Evolutionary conservation across 2,797 vertebrate species (phyloP), one percentile per base, ranked within the genome.

Genomic region (Synaphobranchus kaupii): DNA sequence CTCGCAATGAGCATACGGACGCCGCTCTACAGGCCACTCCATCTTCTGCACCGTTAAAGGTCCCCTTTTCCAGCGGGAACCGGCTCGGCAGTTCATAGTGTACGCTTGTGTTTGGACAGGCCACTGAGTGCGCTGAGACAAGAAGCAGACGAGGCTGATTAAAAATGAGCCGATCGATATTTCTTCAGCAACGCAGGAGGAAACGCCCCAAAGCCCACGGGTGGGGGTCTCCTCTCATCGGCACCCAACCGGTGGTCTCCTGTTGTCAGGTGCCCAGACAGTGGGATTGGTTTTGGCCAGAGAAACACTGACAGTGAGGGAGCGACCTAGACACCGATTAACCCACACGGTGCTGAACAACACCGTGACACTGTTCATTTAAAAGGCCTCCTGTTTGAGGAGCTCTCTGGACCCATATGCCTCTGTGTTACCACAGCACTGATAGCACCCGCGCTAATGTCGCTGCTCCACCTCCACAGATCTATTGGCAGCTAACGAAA

Each of bases 241-340:
- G 5, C 31, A 39, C 22, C 39, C 58, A 13, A 25, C 34, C 10
- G 13, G 20, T 44, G 56, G 54, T 66, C 58, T 63, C 44, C 56
- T 83, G 82, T 31, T 56, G 47, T 15, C 56, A 58, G 52, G 28
- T 63, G 12, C 5, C 39, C 34, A 22, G 39, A 44, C 58, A 44
- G 34, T 25, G 15, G 39, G 58, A 54, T 13, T 63, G 58, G n/a
- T 13, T 13, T 0, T 1, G 50, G 48, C 8, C n/a, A 31, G 52
- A 83, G 47, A 34, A 13, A 48, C 54, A 84, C 54, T 58, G 50
- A 85, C 83, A 89, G 92, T n/a, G n/a, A n/a, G 91, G 93, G 92
- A 93, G 94, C 92, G 10, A 95, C 93, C 93, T 93, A 22, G 92
- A 91, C 84, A 17, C 31, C 90, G 89, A 94, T 93, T 90, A 86